Evolutionary conservation across 2,797 vertebrate genomes (phyloP), one percentile per base, ranked within the genome.

Genomic region (Lacerta agilis): DNA sequence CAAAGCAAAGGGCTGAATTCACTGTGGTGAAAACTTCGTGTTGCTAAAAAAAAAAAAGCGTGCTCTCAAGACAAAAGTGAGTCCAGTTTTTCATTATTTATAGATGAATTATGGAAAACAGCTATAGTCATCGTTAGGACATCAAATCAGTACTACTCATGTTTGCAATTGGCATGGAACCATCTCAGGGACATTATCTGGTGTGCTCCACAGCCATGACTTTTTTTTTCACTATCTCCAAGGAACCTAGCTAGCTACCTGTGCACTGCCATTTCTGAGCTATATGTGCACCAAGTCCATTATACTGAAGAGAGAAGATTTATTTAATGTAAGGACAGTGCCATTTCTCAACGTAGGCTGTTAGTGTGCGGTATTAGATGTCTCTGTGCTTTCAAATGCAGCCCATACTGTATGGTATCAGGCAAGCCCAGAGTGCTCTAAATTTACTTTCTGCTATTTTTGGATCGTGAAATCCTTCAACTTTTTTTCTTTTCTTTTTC

Each of bases 41-140:
- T 87, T 88, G 18, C 38, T 38, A 38, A 64, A 64, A 64, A 67
- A 72, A 72, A 87, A 82, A 86, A 87, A 67, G 86, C 84, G 90
- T 91, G 90, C 93, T 93, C 79, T 71, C 82, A 90, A 86, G 87
- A 92, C 78, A 95, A 93, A 4, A 33, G 93, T 93, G 93, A 94
- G 87, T 93, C 69, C 36, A 78, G 80, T 75, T 86, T 91, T 90
- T 93, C 86, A 83, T 90, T 88, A 88, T 90, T 92, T 91, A 91
- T 91, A 94, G 92, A 95, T 91, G 90, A 94, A 95, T 88, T 92
- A 92, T 92, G 91, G 91, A 79, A 87, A 95, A 91, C 88, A 91
- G 94, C 88, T 61, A 78, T 93, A 96, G 88, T 90, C 91, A 94
- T 91, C 94, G 92, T 95, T 55, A 88, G 61, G 92, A 92, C 93